phyloP scores from a whole-genome alignment of 2,797 vertebrate species.

The Synaphobranchus kaupii region DNA sequence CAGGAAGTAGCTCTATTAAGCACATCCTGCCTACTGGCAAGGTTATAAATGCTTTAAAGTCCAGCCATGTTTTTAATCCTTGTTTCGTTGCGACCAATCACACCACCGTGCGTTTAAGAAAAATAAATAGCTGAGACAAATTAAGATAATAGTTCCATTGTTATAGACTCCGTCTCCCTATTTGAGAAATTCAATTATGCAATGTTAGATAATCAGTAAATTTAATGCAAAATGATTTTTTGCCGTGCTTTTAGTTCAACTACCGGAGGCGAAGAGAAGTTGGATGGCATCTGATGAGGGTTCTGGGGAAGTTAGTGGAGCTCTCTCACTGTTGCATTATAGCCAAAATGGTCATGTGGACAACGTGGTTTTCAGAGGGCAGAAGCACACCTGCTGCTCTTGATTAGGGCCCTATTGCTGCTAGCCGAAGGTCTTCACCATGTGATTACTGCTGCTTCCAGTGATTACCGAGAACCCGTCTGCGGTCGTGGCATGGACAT shows the following conservation, averaged over 20 bases:
- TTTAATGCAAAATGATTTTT: not conserved
- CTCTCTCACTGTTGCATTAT: not conserved
- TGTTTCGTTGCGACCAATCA: not conserved
- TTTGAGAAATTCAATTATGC: not conserved
- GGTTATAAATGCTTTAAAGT: constrained; percentile 8
- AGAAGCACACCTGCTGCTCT: not conserved
- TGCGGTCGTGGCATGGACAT: not conserved
- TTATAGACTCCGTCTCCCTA: not conserved
- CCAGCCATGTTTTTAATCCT: not conserved
- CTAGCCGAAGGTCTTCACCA: not conserved
- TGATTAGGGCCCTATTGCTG: not conserved
- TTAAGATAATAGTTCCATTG: not conserved
- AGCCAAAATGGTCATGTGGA: not conserved
- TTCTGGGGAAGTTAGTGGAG: not conserved
- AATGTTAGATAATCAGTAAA: not conserved
- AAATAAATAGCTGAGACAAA: not conserved
- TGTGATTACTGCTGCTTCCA: not conserved
- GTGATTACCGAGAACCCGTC: not conserved
- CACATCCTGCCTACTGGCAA: not conserved
- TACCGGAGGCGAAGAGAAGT: not conserved
- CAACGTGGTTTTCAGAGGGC: not conserved
- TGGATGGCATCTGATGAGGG: too few species aligned
- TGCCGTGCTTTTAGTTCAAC: not conserved
- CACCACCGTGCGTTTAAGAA: not conserved
- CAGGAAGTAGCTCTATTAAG: constrained; percentile 28